These are phyloP conservation scores for Exephanes ischioxanthus DNA, from an alignment of 2,888 invertebrate species.

Conservation along the genomic window DNA sequence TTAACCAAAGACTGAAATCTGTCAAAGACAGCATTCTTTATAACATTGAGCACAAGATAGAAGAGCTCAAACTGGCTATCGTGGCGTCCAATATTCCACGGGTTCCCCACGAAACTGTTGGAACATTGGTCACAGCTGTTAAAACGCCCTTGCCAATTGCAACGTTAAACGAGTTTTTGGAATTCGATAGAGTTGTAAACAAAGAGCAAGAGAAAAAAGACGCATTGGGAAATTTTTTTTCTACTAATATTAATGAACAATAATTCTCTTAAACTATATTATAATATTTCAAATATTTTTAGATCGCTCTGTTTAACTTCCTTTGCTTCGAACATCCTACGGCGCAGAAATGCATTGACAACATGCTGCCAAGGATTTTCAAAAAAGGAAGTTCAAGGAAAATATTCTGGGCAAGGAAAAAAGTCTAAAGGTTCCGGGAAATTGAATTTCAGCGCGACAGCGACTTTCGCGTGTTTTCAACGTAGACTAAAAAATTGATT, in stretches of 20 bases:
- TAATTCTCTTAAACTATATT: background rate
- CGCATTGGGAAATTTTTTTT: conserved; percentile 17
- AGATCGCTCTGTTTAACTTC: conserved; percentile 16
- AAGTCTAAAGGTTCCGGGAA: conserved; percentile 18
- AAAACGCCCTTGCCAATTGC: conserved; percentile 35
- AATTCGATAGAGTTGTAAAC: conserved; percentile 28
- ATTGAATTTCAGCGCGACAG: conserved; percentile 14
- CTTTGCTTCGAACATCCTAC: conserved; percentile 20
- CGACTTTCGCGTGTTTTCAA: conserved; percentile 12
- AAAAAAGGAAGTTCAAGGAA: conserved; percentile 7
- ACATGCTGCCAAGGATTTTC: conserved; percentile 9
- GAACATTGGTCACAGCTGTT: conserved; percentile 9
- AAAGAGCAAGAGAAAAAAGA: conserved; percentile 30
- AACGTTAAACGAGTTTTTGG: conserved; percentile 21
- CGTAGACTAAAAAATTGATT: background rate
- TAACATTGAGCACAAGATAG: conserved; percentile 36
- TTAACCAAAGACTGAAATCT: conserved; percentile 2
- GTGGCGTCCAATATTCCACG: conserved; percentile 23
- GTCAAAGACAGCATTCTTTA: conserved; percentile 40
- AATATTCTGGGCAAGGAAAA: conserved; percentile 24
- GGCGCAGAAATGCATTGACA: conserved; percentile 25
- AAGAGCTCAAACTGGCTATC: conserved; percentile 36
- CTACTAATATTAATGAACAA: conserved; percentile 10
- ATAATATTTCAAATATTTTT: background rate
- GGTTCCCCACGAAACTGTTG: background rate